phyloP scores from a whole-genome alignment of 2,113 vertebrate genomes.

The Heliornis fulica region DNA sequence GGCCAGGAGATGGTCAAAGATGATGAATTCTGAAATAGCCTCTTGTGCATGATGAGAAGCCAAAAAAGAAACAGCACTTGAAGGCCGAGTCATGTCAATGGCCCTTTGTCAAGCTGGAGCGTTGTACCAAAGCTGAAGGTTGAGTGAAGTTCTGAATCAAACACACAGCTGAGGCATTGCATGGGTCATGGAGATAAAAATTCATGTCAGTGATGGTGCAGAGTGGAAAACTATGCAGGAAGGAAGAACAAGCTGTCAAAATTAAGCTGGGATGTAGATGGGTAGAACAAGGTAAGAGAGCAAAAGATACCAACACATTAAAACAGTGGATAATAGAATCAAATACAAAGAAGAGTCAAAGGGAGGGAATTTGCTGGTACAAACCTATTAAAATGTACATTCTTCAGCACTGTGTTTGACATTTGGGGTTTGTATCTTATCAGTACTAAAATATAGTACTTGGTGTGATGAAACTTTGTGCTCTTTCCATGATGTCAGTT shows the following conservation, averaged over 20 bases:
- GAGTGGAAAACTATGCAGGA: background rate
- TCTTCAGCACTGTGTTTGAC: background rate
- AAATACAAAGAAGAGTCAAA: background rate
- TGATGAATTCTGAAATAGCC: background rate
- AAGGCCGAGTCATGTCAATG: background rate
- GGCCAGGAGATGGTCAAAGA: background rate
- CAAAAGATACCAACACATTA: background rate
- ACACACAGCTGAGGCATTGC: background rate
- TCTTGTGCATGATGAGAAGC: background rate
- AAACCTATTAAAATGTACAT: background rate
- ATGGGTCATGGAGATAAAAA: background rate
- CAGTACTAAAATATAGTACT: background rate
- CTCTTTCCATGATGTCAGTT: background rate
- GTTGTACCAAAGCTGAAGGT: background rate
- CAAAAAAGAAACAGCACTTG: background rate
- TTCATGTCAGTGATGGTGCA: background rate
- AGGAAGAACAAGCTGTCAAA: background rate
- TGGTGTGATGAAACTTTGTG: background rate
- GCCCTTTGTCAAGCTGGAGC: background rate
- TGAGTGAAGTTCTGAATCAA: background rate
- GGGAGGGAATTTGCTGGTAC: background rate
- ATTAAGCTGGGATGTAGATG: background rate
- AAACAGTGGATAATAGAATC: background rate
- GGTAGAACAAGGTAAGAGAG: background rate
- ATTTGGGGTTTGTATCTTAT: background rate